phyloP scores from a whole-genome alignment of 1,140 invertebrate species.

The Bicyclus anynana region DNA sequence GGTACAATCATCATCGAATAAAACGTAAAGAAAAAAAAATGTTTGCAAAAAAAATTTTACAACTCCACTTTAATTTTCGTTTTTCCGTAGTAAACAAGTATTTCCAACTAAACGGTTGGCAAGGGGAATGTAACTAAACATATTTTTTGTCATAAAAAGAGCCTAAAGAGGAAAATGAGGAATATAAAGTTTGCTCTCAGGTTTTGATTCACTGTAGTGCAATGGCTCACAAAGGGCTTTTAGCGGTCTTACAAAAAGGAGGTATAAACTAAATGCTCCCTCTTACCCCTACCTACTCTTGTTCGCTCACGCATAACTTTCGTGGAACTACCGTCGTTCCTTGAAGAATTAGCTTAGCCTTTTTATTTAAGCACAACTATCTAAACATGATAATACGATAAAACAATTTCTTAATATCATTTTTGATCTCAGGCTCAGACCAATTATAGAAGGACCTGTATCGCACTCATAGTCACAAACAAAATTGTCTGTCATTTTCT shows the following conservation, averaged over 20 bases:
- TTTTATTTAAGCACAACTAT: no score
- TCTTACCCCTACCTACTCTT: neutral
- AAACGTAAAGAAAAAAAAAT: neutral
- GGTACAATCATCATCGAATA: no score
- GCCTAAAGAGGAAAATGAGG: constrained; percentile 1
- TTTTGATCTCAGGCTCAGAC: no score
- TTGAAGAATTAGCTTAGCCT: no score
- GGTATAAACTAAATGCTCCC: neutral
- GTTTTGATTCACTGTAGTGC: constrained; percentile 4
- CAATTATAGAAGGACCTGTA: no score
- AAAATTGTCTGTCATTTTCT: no score
- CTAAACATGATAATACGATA: no score
- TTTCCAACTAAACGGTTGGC: neutral
- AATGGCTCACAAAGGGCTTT: constrained; percentile 12
- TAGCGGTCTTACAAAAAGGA: constrained; percentile 7
- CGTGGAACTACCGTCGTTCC: neutral
- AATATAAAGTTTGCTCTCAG: constrained; percentile 2
- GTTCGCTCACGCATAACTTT: constrained; percentile 11
- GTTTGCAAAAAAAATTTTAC: constrained; percentile 11
- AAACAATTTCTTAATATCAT: no score
- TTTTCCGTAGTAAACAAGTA: neutral
- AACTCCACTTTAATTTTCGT: constrained; percentile 7
- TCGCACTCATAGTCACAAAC: no score
- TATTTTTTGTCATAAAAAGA: constrained; percentile 5
- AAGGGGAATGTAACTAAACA: constrained; percentile 1